Conservation (phyloP, 2,797 vertebrate species). For the Linurgus olivaceus region DNA sequence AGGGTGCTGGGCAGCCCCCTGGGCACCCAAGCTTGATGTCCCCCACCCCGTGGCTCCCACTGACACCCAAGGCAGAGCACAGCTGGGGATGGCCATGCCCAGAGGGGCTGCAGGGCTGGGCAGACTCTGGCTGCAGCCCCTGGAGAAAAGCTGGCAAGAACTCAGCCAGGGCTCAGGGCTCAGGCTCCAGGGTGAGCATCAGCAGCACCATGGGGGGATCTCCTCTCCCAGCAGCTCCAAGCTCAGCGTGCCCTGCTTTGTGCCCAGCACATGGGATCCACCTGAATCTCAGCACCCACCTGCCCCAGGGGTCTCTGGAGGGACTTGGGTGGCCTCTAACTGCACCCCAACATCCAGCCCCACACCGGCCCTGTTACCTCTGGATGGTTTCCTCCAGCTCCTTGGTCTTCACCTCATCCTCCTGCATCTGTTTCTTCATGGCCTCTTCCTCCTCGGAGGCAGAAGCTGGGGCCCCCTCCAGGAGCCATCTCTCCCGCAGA, state of each 20-base stretch:
- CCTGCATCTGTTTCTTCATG: slow-evolving; percentile 83
- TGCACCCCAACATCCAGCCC: accelerated
- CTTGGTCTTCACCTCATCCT: slow-evolving; percentile 84
- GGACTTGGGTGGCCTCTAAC: accelerated
- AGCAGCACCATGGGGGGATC: background rate
- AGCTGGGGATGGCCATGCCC: background rate
- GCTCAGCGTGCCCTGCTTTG: background rate
- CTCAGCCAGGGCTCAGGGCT: no score
- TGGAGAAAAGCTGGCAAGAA: background rate
- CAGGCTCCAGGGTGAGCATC: background rate
- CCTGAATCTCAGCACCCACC: background rate
- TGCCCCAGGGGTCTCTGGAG: background rate
- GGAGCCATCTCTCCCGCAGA: slow-evolving; percentile 90
- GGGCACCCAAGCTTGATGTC: no score
- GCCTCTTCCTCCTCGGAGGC: slow-evolving; percentile 83
- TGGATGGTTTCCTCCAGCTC: slow-evolving; percentile 85
- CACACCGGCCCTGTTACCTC: slow-evolving; percentile 72
- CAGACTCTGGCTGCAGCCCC: background rate
- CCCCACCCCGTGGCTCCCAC: background rate
- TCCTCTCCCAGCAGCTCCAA: background rate
- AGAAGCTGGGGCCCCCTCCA: slow-evolving; percentile 85
- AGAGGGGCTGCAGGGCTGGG: accelerated
- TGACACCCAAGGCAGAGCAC: background rate
- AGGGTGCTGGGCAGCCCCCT: background rate
- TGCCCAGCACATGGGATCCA: background rate